These are phyloP conservation scores for Turnix velox DNA, from an alignment of 2,113 vertebrate species.

Conservation along the genomic window DNA sequence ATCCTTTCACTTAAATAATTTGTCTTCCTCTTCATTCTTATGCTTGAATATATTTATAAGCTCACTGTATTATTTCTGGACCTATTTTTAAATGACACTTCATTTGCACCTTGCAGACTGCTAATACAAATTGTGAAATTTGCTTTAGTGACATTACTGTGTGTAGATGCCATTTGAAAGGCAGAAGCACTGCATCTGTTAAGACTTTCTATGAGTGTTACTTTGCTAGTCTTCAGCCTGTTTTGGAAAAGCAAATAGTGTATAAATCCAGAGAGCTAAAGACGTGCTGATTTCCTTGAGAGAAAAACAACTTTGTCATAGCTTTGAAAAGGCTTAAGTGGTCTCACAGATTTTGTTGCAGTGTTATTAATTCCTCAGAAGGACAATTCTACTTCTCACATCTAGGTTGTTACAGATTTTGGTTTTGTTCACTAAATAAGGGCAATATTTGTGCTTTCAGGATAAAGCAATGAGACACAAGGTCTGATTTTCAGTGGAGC, in stretches of 20 bases:
- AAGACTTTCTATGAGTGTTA: not conserved
- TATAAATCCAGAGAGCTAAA: not conserved
- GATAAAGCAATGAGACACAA: not conserved
- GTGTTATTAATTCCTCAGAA: not conserved
- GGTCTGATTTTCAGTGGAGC: not conserved
- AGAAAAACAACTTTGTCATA: not conserved
- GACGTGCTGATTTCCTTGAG: not conserved
- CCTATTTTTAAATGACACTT: constrained; percentile 33
- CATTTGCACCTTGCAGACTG: not conserved
- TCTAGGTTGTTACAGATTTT: not conserved
- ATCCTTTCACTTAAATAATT: constrained; percentile 11
- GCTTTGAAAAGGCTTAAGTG: not conserved
- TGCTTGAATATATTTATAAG: constrained; percentile 51
- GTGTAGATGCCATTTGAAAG: not conserved
- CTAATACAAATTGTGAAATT: not conserved
- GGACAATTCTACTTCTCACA: not conserved
- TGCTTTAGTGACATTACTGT: not conserved
- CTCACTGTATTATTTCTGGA: constrained; percentile 24
- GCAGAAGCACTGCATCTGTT: not conserved
- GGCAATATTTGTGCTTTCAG: not conserved
- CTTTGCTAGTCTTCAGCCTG: not conserved
- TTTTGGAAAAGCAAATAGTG: not conserved
- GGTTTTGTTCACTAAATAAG: not conserved
- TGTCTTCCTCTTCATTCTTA: constrained; percentile 10
- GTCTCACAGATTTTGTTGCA: not conserved